Conservation (phyloP, 2,113 vertebrate genomes). For the Sinocyclocheilus anophthalmus region DNA sequence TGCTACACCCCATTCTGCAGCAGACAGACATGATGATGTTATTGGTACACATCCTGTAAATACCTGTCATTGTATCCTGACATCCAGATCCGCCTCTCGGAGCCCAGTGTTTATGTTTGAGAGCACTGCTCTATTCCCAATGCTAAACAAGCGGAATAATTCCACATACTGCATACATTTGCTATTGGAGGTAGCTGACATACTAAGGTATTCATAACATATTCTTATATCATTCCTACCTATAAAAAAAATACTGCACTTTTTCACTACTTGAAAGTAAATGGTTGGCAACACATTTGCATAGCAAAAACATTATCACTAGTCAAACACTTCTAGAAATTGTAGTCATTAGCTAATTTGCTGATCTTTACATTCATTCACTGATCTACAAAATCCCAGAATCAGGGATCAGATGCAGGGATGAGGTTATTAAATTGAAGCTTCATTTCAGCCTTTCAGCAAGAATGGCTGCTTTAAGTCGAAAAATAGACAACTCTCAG, state of each 20-base stretch:
- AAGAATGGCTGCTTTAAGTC: neutral
- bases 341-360: neutral
- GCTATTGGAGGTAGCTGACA: neutral
- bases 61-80: conserved; percentile 46
- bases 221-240: neutral
- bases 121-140: neutral
- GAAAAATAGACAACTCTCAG: neutral
- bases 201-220: neutral
- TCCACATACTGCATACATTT: neutral
- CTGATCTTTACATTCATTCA: neutral
- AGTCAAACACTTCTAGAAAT: neutral
- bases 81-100: conserved; percentile 25
- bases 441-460: neutral
- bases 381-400: neutral
- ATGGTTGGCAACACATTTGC: neutral
- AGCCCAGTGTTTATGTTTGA: neutral
- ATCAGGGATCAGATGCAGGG: neutral
- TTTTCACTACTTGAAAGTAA: neutral
- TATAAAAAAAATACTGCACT: neutral
- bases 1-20: conserved; percentile 41
- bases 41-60: conserved; percentile 50
- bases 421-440: neutral
- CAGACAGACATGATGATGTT: conserved; percentile 36
- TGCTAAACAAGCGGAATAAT: neutral
- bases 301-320: neutral